phyloP scores from a whole-genome alignment of 2,797 vertebrate genomes.

The Phylloscopus collybita region DNA sequence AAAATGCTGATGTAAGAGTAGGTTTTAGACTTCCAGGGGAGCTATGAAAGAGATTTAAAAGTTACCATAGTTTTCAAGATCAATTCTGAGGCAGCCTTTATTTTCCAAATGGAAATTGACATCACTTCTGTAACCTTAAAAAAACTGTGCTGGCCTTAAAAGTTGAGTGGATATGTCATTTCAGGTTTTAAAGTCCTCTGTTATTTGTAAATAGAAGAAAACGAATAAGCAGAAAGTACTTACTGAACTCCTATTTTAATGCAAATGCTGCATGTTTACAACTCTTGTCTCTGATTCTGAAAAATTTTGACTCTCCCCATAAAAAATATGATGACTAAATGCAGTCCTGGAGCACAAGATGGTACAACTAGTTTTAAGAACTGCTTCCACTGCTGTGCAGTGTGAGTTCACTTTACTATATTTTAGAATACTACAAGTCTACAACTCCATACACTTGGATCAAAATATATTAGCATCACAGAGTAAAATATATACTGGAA shows the following conservation, averaged over 20 bases:
- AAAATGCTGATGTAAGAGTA: not conserved
- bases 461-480: not conserved
- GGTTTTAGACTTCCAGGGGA: not conserved
- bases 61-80: not conserved
- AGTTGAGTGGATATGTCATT: not conserved
- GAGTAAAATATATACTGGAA: not conserved
- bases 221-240: not conserved
- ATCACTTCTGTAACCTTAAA: not conserved
- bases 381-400: not conserved
- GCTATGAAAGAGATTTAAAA: not conserved
- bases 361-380: not conserved
- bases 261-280: not conserved
- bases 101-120: not conserved
- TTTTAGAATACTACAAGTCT: not conserved
- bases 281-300: not conserved
- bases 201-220: not conserved
- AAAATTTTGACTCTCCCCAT: not conserved
- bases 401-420: not conserved
- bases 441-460: not conserved
- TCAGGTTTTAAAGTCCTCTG: not conserved
- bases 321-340: not conserved
- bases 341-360: not conserved
- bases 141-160: not conserved
- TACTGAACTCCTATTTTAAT: not conserved
- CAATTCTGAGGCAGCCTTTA: not conserved